Percentiles rank a stretch among this genome's conserved stretches.
Evolutionary conservation across 1,140 invertebrate species (phyloP).

Genomic region (Caligus rogercresseyi): DNA sequence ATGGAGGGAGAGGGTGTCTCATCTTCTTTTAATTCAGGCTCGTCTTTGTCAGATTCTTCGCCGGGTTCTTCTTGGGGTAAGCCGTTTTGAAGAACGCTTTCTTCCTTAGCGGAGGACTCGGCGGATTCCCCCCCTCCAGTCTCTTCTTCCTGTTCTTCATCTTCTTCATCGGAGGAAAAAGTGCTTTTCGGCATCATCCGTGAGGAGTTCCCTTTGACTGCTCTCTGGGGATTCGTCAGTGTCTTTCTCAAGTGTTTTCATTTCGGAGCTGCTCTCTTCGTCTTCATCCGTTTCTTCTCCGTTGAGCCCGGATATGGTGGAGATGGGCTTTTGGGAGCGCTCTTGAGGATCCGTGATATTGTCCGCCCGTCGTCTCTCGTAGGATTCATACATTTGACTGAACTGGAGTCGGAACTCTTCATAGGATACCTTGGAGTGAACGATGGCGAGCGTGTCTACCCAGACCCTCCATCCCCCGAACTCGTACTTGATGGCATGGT

Average conservation of each 20-base stretch:
- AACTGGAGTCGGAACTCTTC: slow-evolving; percentile 91
- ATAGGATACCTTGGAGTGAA: slow-evolving; percentile 95
- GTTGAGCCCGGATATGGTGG: slow-evolving; percentile 87
- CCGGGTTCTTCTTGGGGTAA: not conserved
- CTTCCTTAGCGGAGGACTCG: not conserved
- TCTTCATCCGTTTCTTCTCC: slow-evolving; percentile 12
- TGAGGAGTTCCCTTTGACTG: slow-evolving; percentile 25
- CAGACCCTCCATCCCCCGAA: slow-evolving; percentile 99
- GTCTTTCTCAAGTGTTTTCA: slow-evolving; percentile 23
- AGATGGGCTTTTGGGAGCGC: slow-evolving; percentile 73
- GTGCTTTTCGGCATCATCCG: slow-evolving; percentile 34
- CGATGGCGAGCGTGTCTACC: slow-evolving; percentile 97
- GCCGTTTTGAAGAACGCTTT: not conserved
- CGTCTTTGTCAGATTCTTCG: slow-evolving; percentile 18
- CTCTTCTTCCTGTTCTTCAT: slow-evolving; percentile 19
- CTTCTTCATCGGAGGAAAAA: slow-evolving; percentile 18
- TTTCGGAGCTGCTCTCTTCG: slow-evolving; percentile 18
- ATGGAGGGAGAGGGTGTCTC: slow-evolving; percentile 6
- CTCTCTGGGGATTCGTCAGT: slow-evolving; percentile 25
- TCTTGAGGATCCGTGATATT: slow-evolving; percentile 85
- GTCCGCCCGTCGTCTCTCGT: slow-evolving; percentile 75
- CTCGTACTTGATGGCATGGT: slow-evolving; percentile 97
- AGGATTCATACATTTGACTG: slow-evolving; percentile 92
- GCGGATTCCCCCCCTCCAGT: slow-evolving; percentile 1
- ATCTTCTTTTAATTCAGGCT: slow-evolving; percentile 22